A percentile compares a stretch with the other conserved stretches of the same genome.
phyloP scores from a whole-genome alignment of 2,888 invertebrate genomes.

The Pseudolycoriella hygida region DNA sequence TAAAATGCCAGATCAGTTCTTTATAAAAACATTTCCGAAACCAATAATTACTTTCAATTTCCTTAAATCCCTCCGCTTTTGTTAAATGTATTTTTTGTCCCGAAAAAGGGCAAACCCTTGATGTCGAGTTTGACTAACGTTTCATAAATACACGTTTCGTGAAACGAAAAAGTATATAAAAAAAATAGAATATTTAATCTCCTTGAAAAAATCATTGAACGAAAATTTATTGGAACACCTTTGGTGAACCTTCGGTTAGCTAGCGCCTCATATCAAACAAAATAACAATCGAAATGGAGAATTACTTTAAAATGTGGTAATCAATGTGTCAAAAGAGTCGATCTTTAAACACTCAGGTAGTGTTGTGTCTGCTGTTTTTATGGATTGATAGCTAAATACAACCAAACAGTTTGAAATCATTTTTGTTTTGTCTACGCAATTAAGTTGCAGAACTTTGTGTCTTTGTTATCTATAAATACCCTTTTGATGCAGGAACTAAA shows the following conservation, averaged over 20 bases:
- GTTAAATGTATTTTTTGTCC: neutral
- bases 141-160: no score
- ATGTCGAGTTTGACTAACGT: no score
- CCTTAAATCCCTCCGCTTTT: conserved; percentile 1
- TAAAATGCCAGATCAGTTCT: neutral
- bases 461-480: no score
- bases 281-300: neutral
- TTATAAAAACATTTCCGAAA: conserved; percentile 1
- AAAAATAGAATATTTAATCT: neutral
- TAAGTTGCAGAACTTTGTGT: no score
- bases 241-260: neutral
- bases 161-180: neutral
- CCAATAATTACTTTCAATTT: conserved; percentile 2
- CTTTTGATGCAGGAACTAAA: no score
- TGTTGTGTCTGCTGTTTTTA: no score
- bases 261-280: neutral
- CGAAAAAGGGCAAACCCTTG: neutral
- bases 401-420: no score
- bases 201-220: neutral
- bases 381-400: no score
- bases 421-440: no score
- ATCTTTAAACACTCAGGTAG: no score
- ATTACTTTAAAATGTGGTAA: neutral
- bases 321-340: conserved; percentile 2
- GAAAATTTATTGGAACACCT: neutral